A percentile compares a stretch with the other conserved stretches of the same genome.
Conservation (phyloP, 2,113 vertebrate species). For the Blennius ocellaris region DNA sequence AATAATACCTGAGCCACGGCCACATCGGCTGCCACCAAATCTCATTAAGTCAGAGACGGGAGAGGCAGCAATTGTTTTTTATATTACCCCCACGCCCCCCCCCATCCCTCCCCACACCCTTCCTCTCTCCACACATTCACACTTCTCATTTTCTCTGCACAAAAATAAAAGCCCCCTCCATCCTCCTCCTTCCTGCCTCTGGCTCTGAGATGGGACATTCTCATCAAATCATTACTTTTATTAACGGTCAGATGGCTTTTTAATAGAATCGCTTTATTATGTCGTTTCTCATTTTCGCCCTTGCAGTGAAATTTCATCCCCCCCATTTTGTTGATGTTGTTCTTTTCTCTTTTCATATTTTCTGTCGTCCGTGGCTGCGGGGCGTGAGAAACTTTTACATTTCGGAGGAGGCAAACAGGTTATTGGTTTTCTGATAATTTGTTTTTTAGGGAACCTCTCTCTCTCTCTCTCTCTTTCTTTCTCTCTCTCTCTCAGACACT, state of each 20-base stretch:
- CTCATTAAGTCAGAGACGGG: slow-evolving; percentile 74
- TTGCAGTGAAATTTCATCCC: slow-evolving; percentile 59
- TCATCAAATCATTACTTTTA: slow-evolving; percentile 85
- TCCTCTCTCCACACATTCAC: neutral
- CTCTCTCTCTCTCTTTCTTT: too few relatives aligned
- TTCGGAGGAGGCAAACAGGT: slow-evolving; percentile 26
- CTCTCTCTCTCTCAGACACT: too few relatives aligned
- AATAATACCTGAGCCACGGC: slow-evolving; percentile 71
- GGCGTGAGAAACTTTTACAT: slow-evolving; percentile 53
- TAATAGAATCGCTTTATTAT: slow-evolving; percentile 85
- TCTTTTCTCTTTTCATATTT: slow-evolving; percentile 71
- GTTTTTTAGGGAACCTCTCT: slow-evolving; percentile 29
- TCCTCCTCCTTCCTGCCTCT: slow-evolving; percentile 45
- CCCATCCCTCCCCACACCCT: too few relatives aligned
- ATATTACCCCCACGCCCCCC: slow-evolving; percentile 49
- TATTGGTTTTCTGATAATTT: slow-evolving; percentile 72
- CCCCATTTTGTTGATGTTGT: slow-evolving; percentile 66
- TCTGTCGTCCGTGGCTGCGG: slow-evolving; percentile 51
- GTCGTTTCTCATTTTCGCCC: slow-evolving; percentile 78
- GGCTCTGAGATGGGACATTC: slow-evolving; percentile 62
- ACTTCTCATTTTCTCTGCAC: slow-evolving; percentile 62
- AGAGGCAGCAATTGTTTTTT: slow-evolving; percentile 75
- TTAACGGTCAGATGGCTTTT: slow-evolving; percentile 86
- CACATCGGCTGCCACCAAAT: slow-evolving; percentile 64
- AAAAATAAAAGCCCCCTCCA: slow-evolving; percentile 66